These are phyloP conservation scores for Gymnoscelis rufifasciata DNA, from an alignment of 2,888 invertebrate genomes.

Conservation along the genomic window DNA sequence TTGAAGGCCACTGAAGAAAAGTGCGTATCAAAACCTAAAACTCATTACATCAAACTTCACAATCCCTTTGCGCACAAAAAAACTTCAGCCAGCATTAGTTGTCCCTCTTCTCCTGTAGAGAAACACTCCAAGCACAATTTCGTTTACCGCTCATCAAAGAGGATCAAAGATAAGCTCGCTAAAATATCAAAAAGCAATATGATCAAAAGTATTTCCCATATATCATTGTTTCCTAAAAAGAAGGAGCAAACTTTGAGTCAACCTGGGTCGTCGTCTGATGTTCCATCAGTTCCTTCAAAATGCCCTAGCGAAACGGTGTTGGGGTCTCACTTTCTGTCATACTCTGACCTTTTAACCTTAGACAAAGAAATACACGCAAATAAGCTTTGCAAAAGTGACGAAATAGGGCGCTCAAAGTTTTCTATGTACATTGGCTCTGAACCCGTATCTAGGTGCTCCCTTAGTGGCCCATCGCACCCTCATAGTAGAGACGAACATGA, in stretches of 20 bases:
- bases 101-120: slow-evolving; percentile 68
- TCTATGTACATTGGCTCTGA: slow-evolving; percentile 74
- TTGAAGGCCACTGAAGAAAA: slow-evolving; percentile 38
- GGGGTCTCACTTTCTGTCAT: slow-evolving; percentile 75
- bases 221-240: slow-evolving; percentile 64
- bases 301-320: slow-evolving; percentile 72
- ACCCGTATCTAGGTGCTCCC: slow-evolving; percentile 60
- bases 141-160: slow-evolving; percentile 66
- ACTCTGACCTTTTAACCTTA: slow-evolving; percentile 60
- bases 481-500: slow-evolving; percentile 46
- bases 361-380: slow-evolving; percentile 53
- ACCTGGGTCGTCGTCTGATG: slow-evolving; percentile 60
- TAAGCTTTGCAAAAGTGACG: slow-evolving; percentile 59
- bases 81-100: slow-evolving; percentile 60
- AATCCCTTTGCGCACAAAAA: slow-evolving; percentile 68
- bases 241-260: slow-evolving; percentile 58
- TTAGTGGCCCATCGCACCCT: slow-evolving; percentile 53
- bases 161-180: slow-evolving; percentile 61
- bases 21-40: slow-evolving; percentile 54
- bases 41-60: slow-evolving; percentile 57
- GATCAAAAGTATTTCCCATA: slow-evolving; percentile 72
- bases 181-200: slow-evolving; percentile 67
- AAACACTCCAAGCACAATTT: slow-evolving; percentile 60
- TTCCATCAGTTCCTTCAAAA: slow-evolving; percentile 46
- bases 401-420: slow-evolving; percentile 50